phyloP scores from a whole-genome alignment of 2,113 vertebrate genomes.

The Morone saxatilis region DNA sequence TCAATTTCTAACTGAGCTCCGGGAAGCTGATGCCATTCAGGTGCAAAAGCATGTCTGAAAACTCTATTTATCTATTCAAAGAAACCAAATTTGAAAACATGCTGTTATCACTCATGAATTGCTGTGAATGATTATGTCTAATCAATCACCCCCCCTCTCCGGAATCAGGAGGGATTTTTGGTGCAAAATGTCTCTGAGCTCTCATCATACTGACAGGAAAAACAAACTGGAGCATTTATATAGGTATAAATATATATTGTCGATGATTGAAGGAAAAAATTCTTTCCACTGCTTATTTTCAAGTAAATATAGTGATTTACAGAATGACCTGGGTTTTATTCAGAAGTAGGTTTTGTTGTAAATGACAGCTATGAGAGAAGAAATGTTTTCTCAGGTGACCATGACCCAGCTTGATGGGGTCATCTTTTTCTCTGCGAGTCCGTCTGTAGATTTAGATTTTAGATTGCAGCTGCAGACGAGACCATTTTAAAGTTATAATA shows the following conservation, averaged over 20 bases:
- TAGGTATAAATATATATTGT: too few relatives aligned
- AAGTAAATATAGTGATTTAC: neutral
- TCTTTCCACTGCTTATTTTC: neutral
- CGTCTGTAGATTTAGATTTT: too few relatives aligned
- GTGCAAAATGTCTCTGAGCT: neutral
- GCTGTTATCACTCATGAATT: neutral
- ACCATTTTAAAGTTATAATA: too few relatives aligned
- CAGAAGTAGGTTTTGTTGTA: neutral
- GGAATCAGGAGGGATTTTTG: neutral
- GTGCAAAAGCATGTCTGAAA: neutral
- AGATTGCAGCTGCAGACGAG: too few relatives aligned
- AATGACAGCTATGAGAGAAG: neutral
- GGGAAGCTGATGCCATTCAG: neutral
- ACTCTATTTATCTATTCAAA: neutral
- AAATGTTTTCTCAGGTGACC: constrained; percentile 22
- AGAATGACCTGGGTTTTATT: neutral
- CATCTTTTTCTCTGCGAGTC: neutral
- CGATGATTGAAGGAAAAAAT: neutral
- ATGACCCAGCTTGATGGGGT: neutral
- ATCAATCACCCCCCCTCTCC: constrained; percentile 2
- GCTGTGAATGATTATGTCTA: neutral
- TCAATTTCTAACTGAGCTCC: constrained; percentile 4
- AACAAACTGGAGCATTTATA: too few relatives aligned
- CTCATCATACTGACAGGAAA: neutral
- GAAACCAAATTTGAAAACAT: constrained; percentile 16